Evolutionary conservation across 2,888 invertebrate species (phyloP).

Genomic region (Dryobotodes eremita): DNA sequence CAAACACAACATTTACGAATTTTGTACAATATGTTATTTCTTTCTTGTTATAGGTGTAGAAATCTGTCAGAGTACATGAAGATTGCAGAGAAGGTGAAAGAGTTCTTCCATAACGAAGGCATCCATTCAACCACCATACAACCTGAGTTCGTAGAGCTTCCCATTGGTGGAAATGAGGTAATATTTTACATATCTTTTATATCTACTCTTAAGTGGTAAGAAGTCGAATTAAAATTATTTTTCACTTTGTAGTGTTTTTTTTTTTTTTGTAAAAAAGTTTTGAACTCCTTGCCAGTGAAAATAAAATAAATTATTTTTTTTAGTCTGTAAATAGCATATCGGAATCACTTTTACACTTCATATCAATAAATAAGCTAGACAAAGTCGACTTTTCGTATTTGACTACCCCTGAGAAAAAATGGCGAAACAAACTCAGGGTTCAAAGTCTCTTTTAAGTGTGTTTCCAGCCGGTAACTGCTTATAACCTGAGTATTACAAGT

Average conservation of each 20-base stretch:
- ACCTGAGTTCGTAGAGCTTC: constrained; percentile 98
- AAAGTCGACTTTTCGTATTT: too few species aligned
- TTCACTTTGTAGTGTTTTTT: too few species aligned
- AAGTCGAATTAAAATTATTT: too few species aligned
- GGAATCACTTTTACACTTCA: too few species aligned
- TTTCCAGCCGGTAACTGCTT: not conserved
- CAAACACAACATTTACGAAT: not conserved
- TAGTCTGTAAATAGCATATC: too few species aligned
- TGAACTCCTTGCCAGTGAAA: too few species aligned
- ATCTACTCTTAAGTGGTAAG: not conserved
- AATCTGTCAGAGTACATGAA: constrained; percentile 99
- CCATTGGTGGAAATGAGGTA: constrained; percentile 88
- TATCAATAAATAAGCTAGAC: too few species aligned
- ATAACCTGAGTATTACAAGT: not conserved
- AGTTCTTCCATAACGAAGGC: constrained; percentile 99
- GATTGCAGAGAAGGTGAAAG: constrained; percentile 98
- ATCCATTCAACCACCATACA: constrained; percentile 99
- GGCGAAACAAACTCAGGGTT: too few species aligned
- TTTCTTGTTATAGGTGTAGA: constrained; percentile 92
- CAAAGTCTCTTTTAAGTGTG: too few species aligned
- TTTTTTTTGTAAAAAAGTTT: too few species aligned
- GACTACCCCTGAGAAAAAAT: too few species aligned
- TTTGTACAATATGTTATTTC: not conserved
- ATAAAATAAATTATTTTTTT: too few species aligned
- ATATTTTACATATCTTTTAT: not conserved